Percentiles rank a stretch among this genome's conserved stretches.
These are phyloP conservation scores for Torymus tubicola DNA, from an alignment of 2,888 invertebrate species.

Conservation along the genomic window DNA sequence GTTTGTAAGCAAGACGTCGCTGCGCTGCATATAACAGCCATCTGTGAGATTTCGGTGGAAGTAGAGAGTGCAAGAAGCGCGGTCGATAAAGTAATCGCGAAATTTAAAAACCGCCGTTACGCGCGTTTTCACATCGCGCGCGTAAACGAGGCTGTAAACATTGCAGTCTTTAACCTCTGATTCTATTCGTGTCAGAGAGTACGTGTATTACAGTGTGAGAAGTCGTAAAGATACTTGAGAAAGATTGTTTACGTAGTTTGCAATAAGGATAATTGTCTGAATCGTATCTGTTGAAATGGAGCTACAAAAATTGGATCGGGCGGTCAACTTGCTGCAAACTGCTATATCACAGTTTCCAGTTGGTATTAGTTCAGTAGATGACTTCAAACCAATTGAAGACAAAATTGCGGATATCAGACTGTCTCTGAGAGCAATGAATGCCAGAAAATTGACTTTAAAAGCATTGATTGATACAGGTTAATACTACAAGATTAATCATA, in stretches of 20 bases:
- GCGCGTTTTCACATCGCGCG: too few relatives aligned
- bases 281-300: slow-evolving; percentile 34
- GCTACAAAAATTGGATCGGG: slow-evolving; percentile 51
- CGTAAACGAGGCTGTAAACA: too few relatives aligned
- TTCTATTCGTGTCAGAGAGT: too few relatives aligned
- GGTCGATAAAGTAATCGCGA: too few relatives aligned
- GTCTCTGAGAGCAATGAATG: slow-evolving; percentile 58
- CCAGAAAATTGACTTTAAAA: slow-evolving; percentile 59
- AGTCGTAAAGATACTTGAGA: too few relatives aligned
- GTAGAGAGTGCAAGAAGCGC: too few relatives aligned
- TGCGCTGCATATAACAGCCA: not conserved
- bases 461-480: slow-evolving; percentile 59
- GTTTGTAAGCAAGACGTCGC: too few relatives aligned
- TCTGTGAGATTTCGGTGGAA: not conserved
- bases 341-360: slow-evolving; percentile 61
- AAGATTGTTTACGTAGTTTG: too few relatives aligned
- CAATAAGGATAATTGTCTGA: too few relatives aligned
- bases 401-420: slow-evolving; percentile 59
- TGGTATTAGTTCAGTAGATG: slow-evolving; percentile 61
- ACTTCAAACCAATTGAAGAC: slow-evolving; percentile 62
- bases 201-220: too few relatives aligned
- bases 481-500: slow-evolving; percentile 21
- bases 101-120: too few relatives aligned
- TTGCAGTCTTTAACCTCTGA: too few relatives aligned
- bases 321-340: slow-evolving; percentile 45